phyloP scores from a whole-genome alignment of 2,888 invertebrate genomes.

The Cerastoderma edule region DNA sequence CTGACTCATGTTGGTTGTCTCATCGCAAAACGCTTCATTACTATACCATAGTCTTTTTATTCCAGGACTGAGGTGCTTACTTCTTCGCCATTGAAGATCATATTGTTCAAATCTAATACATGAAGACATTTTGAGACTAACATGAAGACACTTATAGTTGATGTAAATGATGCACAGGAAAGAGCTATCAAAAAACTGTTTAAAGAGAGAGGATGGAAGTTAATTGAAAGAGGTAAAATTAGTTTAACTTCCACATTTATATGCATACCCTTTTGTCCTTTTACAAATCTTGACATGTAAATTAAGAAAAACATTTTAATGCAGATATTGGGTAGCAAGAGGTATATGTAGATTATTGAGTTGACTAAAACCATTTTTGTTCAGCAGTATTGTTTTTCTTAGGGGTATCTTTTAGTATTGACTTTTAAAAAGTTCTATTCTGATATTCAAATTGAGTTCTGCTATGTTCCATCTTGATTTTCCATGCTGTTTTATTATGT shows the following conservation, averaged over 20 bases:
- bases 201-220: constrained; percentile 9
- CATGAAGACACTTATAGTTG: neutral
- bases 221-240: neutral
- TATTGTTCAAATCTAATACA: neutral
- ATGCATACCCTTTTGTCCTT: neutral
- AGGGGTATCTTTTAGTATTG: neutral
- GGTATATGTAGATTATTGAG: too few species aligned
- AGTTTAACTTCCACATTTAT: neutral
- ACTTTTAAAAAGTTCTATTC: neutral
- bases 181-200: constrained; percentile 1
- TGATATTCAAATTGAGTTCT: too few species aligned
- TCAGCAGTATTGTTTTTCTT: neutral
- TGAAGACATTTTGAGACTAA: neutral
- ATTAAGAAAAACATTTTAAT: too few species aligned
- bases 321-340: too few species aligned
- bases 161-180: neutral
- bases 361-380: too few species aligned
- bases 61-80: too few species aligned
- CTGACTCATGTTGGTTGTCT: too few species aligned
- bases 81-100: neutral
- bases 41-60: too few species aligned
- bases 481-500: too few species aligned
- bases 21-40: too few species aligned
- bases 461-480: too few species aligned
- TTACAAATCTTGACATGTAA: neutral